Evolutionary conservation across 2,113 vertebrate genomes (phyloP).

Genomic region (Oceanites oceanicus): DNA sequence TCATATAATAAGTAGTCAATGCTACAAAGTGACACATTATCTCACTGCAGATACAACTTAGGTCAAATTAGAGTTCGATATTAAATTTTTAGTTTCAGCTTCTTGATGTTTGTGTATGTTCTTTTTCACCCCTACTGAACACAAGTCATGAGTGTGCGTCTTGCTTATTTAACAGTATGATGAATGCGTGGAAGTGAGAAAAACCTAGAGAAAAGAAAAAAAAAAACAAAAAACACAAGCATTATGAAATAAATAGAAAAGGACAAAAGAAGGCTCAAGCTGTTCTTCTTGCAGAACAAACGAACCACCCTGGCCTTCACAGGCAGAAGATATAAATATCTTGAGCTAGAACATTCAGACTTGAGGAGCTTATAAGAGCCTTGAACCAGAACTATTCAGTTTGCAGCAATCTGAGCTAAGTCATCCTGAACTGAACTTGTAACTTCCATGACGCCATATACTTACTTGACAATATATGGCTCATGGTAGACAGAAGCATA

Average conservation of each 20-base stretch:
- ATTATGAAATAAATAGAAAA: background rate
- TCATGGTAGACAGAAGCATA: background rate
- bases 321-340: background rate
- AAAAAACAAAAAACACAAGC: background rate
- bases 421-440: background rate
- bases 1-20: background rate
- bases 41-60: background rate
- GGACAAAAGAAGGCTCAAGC: background rate
- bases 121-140: background rate
- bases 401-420: background rate
- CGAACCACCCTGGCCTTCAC: background rate
- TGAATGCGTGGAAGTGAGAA: background rate
- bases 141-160: background rate
- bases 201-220: background rate
- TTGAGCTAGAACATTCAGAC: background rate
- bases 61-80: background rate
- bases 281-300: background rate
- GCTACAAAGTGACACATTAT: background rate
- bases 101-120: background rate
- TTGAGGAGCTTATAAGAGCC: constrained; percentile 17
- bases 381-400: constrained; percentile 11
- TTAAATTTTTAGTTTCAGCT: background rate
- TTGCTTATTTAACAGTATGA: background rate
- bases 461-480: background rate
- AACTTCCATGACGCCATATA: background rate